Evolutionary conservation across 1,140 invertebrate species (phyloP).

Genomic region (Drosophila sp.): DNA sequence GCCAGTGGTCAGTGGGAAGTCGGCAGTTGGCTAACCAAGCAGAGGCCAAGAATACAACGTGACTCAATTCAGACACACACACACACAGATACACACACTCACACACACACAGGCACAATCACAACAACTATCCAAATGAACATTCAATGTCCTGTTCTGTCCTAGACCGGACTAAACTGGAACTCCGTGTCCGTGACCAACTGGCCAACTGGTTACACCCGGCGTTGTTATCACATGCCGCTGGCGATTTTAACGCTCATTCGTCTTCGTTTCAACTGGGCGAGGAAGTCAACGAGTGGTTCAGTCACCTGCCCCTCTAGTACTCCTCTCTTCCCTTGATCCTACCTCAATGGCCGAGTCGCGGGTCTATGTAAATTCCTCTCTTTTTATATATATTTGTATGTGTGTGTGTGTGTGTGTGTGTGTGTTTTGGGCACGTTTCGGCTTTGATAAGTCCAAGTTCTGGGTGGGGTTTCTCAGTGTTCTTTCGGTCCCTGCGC

Average conservation of each 20-base stretch:
- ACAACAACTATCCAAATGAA: constrained; percentile 64
- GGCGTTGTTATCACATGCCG: constrained; percentile 80
- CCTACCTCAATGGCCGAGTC: constrained; percentile 53
- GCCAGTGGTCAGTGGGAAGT: constrained; percentile 38
- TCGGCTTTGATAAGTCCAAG: constrained; percentile 73
- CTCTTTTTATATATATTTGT: background rate
- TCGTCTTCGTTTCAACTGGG: constrained; percentile 82
- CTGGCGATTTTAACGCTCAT: constrained; percentile 80
- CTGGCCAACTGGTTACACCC: constrained; percentile 22
- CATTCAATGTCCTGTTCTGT: constrained; percentile 72
- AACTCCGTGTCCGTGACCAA: constrained; percentile 19
- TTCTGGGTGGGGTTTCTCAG: constrained; percentile 54
- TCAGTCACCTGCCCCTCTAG: constrained; percentile 9
- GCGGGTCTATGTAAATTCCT: constrained; percentile 73
- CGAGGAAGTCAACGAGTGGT: constrained; percentile 67
- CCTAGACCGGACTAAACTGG: too few relatives aligned
- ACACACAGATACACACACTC: constrained; percentile 27
- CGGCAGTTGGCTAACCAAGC: constrained; percentile 27
- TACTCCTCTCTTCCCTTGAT: background rate
- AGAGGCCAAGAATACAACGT: constrained; percentile 77
- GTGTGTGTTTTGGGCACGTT: constrained; percentile 80
- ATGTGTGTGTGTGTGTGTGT: constrained; percentile 30
- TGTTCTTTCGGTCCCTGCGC: constrained; percentile 37
- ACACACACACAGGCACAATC: constrained; percentile 9
- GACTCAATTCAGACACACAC: constrained; percentile 67